A percentile compares a stretch with the other conserved stretches of the same genome.
Evolutionary conservation across 1,140 invertebrate species (phyloP).

Genomic region (Asbolus verrucosus): DNA sequence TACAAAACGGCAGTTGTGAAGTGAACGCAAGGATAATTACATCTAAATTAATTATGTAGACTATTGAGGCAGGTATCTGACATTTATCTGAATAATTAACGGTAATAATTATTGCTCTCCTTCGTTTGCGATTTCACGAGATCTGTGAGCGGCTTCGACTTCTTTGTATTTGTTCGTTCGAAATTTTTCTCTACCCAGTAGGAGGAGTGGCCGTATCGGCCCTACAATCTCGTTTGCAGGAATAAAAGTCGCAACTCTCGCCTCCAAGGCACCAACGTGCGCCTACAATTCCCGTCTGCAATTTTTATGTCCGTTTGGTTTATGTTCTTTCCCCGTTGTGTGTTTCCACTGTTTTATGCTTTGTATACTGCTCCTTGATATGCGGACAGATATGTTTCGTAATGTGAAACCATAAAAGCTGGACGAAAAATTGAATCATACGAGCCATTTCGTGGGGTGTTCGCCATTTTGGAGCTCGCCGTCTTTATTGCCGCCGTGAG

Average conservation of each 20-base stretch:
- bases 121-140: no score
- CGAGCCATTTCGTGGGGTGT: no score
- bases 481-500: no score
- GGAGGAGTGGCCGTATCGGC: conserved; percentile 19
- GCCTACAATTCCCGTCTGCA: conserved; percentile 29
- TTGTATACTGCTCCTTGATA: no score
- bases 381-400: no score
- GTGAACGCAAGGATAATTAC: conserved; percentile 35
- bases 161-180: background rate
- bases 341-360: conserved; percentile 4
- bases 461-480: no score
- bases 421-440: no score
- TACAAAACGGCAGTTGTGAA: no score
- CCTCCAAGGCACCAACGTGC: conserved; percentile 28
- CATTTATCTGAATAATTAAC: conserved; percentile 4
- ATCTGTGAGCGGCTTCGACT: background rate
- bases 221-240: conserved; percentile 33
- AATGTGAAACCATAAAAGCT: no score
- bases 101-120: conserved; percentile 1
- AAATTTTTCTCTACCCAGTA: background rate
- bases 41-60: background rate
- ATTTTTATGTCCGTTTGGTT: conserved; percentile 34
- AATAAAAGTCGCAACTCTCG: conserved; percentile 23
- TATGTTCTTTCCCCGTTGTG: conserved; percentile 30
- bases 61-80: background rate